These are phyloP conservation scores for Brachyptera risi DNA, from an alignment of 2,888 invertebrate species.

Conservation along the genomic window DNA sequence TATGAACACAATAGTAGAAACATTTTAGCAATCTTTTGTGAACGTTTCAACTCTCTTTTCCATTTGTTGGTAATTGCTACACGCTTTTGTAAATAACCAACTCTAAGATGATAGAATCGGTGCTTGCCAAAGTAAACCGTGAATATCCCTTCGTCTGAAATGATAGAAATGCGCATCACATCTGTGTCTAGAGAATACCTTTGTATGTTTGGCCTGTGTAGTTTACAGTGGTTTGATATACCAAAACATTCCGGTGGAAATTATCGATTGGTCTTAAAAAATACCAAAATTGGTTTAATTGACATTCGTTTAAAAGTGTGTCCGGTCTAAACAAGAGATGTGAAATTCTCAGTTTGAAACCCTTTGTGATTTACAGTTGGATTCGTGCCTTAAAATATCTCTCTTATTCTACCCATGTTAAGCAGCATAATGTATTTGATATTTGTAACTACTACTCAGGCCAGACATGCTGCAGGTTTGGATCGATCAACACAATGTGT, in stretches of 20 bases:
- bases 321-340: no score
- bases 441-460: slow-evolving; percentile 24
- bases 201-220: no score
- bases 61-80: slow-evolving; percentile 22
- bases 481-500: not conserved
- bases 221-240: no score
- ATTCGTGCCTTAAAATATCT: slow-evolving; percentile 35
- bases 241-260: not conserved
- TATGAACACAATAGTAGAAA: slow-evolving; percentile 17
- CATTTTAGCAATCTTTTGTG: slow-evolving; percentile 29
- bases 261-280: not conserved
- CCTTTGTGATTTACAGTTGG: slow-evolving; percentile 29
- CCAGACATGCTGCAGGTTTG: slow-evolving; percentile 2
- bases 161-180: no score
- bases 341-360: not conserved
- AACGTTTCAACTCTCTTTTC: slow-evolving; percentile 26
- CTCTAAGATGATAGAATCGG: no score
- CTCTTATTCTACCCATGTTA: slow-evolving; percentile 28
- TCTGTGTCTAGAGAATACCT: no score
- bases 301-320: not conserved
- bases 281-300: not conserved
- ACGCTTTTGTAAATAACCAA: slow-evolving; percentile 2
- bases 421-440: slow-evolving; percentile 20
- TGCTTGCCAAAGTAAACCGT: no score
- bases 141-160: no score